Percentiles rank a stretch among this genome's conserved stretches.
phyloP scores from a whole-genome alignment of 2,113 vertebrate genomes.

The Colossoma macropomum region DNA sequence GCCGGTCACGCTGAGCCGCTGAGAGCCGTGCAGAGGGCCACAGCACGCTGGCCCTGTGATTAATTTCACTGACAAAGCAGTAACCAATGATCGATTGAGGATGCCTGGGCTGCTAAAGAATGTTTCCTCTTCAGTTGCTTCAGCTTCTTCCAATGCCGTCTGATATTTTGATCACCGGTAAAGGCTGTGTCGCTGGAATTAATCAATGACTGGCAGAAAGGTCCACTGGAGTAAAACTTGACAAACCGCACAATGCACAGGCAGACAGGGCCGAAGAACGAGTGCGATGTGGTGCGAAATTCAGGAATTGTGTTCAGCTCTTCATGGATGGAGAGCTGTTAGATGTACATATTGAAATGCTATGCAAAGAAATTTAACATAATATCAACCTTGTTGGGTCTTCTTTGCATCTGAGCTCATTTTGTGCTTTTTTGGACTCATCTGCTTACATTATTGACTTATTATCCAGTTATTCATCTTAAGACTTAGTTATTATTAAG shows the following conservation, averaged over 20 bases:
- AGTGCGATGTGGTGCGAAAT: neutral
- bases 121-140: conserved; percentile 81
- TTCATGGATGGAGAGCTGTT: neutral
- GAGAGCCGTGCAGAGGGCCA: conserved; percentile 46
- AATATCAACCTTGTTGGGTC: neutral
- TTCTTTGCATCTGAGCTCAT: neutral
- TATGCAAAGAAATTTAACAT: neutral
- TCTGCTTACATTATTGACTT: too few relatives aligned
- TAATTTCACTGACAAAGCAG: conserved; percentile 76
- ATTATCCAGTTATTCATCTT: neutral
- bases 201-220: conserved; percentile 70
- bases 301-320: too few relatives aligned
- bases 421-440: too few relatives aligned
- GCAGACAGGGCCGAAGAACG: neutral
- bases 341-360: neutral
- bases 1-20: conserved; percentile 39
- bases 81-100: conserved; percentile 79
- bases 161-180: conserved; percentile 79
- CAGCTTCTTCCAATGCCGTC: conserved; percentile 73
- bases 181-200: conserved; percentile 71
- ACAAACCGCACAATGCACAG: conserved; percentile 62
- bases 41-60: conserved; percentile 69
- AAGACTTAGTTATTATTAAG: too few relatives aligned
- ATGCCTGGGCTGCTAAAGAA: conserved; percentile 74
- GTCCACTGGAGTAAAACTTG: conserved; percentile 48